Conservation (phyloP, 2,888 invertebrate genomes). For the Dorcus hopei region DNA sequence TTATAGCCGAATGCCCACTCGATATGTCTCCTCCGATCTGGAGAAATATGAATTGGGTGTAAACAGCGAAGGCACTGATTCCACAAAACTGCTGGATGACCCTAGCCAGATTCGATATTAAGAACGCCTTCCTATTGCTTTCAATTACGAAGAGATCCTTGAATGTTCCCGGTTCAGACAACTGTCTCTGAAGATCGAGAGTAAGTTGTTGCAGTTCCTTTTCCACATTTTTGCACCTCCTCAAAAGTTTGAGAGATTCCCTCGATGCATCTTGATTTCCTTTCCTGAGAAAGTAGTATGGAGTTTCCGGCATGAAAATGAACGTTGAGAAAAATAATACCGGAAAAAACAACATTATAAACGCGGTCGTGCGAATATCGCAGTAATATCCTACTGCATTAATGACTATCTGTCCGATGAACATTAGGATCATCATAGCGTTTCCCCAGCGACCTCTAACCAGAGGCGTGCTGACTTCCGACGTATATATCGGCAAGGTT, state of each 20-base stretch:
- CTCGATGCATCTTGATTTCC: constrained; percentile 30
- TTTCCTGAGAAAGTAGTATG: constrained; percentile 39
- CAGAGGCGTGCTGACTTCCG: constrained; percentile 36
- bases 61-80: constrained; percentile 32
- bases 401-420: constrained; percentile 34
- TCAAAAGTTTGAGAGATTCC: constrained; percentile 29
- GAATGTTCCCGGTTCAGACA: constrained; percentile 33
- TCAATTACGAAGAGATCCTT: constrained; percentile 34
- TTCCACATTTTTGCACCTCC: constrained; percentile 33
- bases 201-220: constrained; percentile 31
- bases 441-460: constrained; percentile 40
- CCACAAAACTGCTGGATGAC: constrained; percentile 38
- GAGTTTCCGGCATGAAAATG: constrained; percentile 40
- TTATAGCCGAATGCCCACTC: constrained; percentile 35
- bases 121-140: constrained; percentile 36
- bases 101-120: constrained; percentile 30
- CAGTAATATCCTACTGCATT: constrained; percentile 58
- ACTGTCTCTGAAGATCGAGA: constrained; percentile 35
- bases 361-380: constrained; percentile 52
- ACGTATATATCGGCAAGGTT: constrained; percentile 36
- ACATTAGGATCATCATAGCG: constrained; percentile 28
- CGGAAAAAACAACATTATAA: constrained; percentile 57
- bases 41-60: constrained; percentile 38
- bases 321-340: constrained; percentile 56
- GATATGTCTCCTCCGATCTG: constrained; percentile 38